Base-by-base conservation (phyloP, 2,888 invertebrate species). In the Cephus rjabovi region DNA sequence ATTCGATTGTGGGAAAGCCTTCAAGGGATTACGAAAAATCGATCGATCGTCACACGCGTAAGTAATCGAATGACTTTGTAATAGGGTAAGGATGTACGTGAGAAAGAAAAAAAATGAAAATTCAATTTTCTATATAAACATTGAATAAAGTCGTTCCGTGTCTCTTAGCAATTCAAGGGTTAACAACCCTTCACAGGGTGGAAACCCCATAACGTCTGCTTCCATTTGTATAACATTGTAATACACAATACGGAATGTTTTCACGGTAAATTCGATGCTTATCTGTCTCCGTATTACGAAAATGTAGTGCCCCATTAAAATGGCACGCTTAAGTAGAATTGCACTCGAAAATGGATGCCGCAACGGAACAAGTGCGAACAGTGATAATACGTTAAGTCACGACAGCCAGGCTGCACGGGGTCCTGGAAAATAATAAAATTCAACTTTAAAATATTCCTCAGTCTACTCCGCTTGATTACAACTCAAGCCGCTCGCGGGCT, bases 391-490 rank as follows among this genome's bases (percentile, higher is more conserved):
- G 23, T 56, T 56, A 15, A 56, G 56, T 56, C 56, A 56, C 56
- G 56, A 9, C 56, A 56, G 56, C 56, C 56, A 56, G 56, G 56
- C 56, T 56, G 23, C 9, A 23, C 9, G 23, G 56, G 23, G 56
- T 56, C 56, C 56, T 56, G 3, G 56, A 56, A 56, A 56, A 56
- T 56, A 56, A 15, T 56, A 56, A 56, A 56, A 56, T 56, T 9
- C 23, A 88, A 87, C 85, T 86, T 87, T 87, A 86, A 89, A 89
- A 88, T 87, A 88, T 89, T 88, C 84, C 81, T 83, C 82, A 80
- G 82, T 77, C 87, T 89, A 90, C 90, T 90, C 85, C 85, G 86
- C 81, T 85, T 90, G 87, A 90, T 89, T 90, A 87, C 86, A 33
- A 71, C 30, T 23, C 2, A 34, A 34, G n/a, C 23, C 35, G 37